Evolutionary conservation across 2,888 invertebrate genomes (phyloP).

Genomic region (Phymatocera aterrima): DNA sequence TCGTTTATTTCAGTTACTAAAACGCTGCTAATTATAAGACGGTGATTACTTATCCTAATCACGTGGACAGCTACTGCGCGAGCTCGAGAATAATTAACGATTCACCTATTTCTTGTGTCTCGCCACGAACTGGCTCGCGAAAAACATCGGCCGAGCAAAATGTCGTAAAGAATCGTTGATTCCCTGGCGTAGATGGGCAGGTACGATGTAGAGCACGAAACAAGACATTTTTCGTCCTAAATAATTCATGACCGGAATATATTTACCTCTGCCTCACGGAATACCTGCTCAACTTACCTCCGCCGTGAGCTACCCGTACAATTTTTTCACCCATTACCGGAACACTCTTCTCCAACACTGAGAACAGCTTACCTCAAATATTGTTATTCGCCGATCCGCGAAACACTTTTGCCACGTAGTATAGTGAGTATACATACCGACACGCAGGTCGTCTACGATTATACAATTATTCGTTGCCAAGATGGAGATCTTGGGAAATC

Average conservation of each 20-base stretch:
- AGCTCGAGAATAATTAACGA: too few species aligned
- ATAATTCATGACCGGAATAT: slow-evolving; percentile 70
- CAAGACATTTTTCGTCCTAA: slow-evolving; percentile 66
- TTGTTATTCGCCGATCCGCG: not conserved
- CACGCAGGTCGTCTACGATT: not conserved
- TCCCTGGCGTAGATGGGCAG: slow-evolving; percentile 56
- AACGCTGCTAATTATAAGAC: not conserved
- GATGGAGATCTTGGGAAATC: not conserved
- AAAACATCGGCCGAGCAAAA: slow-evolving; percentile 58
- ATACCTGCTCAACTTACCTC: not conserved
- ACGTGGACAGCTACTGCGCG: too few species aligned
- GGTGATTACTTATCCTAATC: not conserved
- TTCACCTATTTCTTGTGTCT: not conserved
- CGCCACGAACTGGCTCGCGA: slow-evolving; percentile 39
- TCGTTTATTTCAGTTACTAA: not conserved
- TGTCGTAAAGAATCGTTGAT: slow-evolving; percentile 44
- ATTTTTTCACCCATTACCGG: slow-evolving; percentile 1
- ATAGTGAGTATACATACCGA: not conserved
- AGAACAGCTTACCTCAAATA: not conserved
- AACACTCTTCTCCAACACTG: slow-evolving; percentile 5
- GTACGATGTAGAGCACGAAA: slow-evolving; percentile 60
- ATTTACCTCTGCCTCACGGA: slow-evolving; percentile 57
- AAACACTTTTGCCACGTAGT: not conserved
- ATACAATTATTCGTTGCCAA: slow-evolving; percentile 2
- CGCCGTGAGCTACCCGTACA: not conserved